A percentile compares a stretch with the other conserved stretches of the same genome.
phyloP scores from a whole-genome alignment of 2,888 invertebrate genomes.

The Dorcus parallelipipedus region DNA sequence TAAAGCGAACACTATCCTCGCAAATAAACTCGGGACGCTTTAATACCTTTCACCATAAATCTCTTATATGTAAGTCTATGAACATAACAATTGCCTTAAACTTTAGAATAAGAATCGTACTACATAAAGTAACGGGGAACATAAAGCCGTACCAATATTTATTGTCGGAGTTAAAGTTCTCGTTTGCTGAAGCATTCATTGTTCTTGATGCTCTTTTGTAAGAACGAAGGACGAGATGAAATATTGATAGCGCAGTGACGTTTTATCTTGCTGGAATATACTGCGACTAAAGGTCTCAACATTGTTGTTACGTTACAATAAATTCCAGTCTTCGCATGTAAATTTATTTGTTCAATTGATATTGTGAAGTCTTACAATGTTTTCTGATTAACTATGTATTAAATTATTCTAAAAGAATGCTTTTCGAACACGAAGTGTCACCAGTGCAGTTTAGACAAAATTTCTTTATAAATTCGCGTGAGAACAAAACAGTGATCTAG shows the following conservation, averaged over 20 bases:
- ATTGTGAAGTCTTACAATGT: no score
- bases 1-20: not conserved
- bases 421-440: no score
- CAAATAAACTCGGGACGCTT: slow-evolving; percentile 1
- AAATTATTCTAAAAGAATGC: no score
- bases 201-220: not conserved
- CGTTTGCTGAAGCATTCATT: not conserved
- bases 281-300: not conserved
- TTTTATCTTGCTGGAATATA: not conserved
- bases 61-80: slow-evolving; percentile 9
- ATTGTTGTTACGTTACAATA: no score
- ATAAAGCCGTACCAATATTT: not conserved
- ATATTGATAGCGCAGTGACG: not conserved
- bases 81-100: slow-evolving; percentile 12
- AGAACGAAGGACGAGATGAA: not conserved
- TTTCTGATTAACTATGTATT: no score
- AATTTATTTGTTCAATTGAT: no score
- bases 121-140: slow-evolving; percentile 3
- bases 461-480: no score
- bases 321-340: no score
- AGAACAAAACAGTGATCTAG: no score
- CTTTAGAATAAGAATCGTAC: slow-evolving; percentile 11
- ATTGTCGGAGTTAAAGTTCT: not conserved
- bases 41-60: slow-evolving; percentile 12
- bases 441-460: no score